These are phyloP conservation scores for Sturnus vulgaris DNA, from an alignment of 2,113 vertebrate species.

Conservation along the genomic window DNA sequence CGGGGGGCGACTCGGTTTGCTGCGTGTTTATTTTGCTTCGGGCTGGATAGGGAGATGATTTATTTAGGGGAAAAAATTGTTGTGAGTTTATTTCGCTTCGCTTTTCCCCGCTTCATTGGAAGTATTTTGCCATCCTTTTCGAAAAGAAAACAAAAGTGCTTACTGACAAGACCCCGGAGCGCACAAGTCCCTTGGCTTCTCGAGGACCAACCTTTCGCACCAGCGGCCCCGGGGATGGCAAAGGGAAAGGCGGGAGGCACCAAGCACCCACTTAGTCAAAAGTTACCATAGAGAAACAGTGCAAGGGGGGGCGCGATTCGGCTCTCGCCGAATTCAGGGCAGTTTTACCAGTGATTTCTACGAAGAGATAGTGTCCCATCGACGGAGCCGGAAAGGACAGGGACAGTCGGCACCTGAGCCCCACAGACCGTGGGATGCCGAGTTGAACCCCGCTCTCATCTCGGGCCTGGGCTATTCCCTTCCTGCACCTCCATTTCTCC, in stretches of 20 bases:
- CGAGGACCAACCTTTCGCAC: neutral
- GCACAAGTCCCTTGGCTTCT: neutral
- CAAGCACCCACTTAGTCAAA: neutral
- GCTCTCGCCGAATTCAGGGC: neutral
- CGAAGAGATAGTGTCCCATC: neutral
- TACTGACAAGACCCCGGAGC: neutral
- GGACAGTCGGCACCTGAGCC: neutral
- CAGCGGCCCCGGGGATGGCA: too few relatives aligned
- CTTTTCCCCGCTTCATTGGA: neutral
- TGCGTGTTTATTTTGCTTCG: neutral
- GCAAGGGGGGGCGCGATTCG: fast-evolving
- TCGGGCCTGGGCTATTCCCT: neutral
- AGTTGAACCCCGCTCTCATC: neutral
- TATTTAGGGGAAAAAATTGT: neutral
- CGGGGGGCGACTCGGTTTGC: neutral
- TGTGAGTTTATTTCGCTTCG: neutral
- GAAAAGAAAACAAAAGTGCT: neutral
- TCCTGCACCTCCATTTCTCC: neutral
- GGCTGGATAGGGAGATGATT: neutral
- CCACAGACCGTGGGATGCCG: neutral
- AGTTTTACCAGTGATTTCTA: neutral
- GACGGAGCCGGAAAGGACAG: neutral
- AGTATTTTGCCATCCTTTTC: neutral
- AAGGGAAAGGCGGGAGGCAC: neutral
- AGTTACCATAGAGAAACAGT: neutral